Evolutionary conservation across 2,113 vertebrate species (phyloP), one percentile per base, ranked within the genome.

Genomic region (Anas platyrhynchos): DNA sequence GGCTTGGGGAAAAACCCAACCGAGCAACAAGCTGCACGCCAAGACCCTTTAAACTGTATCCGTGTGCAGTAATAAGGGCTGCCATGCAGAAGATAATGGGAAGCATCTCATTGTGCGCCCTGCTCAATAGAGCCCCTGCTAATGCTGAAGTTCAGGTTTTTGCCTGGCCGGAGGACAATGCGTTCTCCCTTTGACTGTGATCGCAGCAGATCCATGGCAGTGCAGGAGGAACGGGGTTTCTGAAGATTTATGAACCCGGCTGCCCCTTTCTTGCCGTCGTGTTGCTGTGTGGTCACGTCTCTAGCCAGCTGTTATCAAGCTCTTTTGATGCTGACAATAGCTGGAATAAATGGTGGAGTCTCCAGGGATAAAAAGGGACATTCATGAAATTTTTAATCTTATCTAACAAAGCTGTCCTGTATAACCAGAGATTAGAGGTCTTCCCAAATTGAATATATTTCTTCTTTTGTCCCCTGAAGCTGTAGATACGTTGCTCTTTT

Each of bases 381-480:
- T 95, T 97, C 95, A 88, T 52, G 88, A 97, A 94, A 92, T 91
- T 92, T 94, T 97, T 88, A 81, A 97, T 96, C 96, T 97, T 95
- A 97, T 97, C 96, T 95, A 94, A 89, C 88, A 97, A 97, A 96
- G 96, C 95, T 96, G 91, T 91, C 94, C 97, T 96, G 95, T 86
- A 96, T 89, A 91, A 94, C 90, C 67, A 89, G 93, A 96, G 97
- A 98, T 97, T 95, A 97, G 93, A 71, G 89, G 87, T 91, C 92
- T 93, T 93, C 89, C 86, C 79, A 95, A 96, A 97, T 78, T 62
- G 81, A 96, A 97, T 85, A 66, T 67, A 93, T 93, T 93, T 91
- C 41, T 83, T 82, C 92, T 74, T 97, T 97, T 97, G 91, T 92
- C 48, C 68, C 80, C 38, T 46, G 36, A 81, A 72, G 90, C 41